These are phyloP conservation scores for Syngnathus rostellatus DNA, from an alignment of 2,797 vertebrate species.

Conservation along the genomic window DNA sequence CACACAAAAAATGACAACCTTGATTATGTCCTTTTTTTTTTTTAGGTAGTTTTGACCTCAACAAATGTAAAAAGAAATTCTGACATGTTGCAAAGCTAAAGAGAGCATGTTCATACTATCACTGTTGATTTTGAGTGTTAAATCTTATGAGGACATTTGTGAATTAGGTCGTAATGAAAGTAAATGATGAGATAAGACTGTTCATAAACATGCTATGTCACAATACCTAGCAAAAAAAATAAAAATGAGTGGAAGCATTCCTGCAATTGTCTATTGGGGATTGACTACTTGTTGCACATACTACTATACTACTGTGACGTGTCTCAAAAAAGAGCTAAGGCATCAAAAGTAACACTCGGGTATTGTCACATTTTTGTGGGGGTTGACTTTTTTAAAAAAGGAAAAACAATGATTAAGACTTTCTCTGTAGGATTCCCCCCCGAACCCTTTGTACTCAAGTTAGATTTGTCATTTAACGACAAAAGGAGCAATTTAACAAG, in stretches of 20 bases:
- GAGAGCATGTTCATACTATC: background rate
- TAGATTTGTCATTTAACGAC: background rate
- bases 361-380: background rate
- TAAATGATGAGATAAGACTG: background rate
- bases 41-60: background rate
- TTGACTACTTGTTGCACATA: background rate
- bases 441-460: background rate
- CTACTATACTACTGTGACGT: background rate
- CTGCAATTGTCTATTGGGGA: background rate
- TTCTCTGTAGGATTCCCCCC: background rate
- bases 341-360: background rate
- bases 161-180: background rate
- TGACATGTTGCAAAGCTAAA: background rate
- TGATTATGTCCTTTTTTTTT: no score
- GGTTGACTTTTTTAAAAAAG: background rate
- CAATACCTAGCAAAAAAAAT: background rate
- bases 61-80: background rate
- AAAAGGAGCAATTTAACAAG: background rate
- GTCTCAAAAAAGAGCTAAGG: background rate
- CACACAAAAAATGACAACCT: background rate
- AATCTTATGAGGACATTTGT: background rate
- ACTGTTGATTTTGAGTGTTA: background rate
- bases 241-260: background rate
- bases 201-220: background rate
- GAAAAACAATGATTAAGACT: background rate